Evolutionary conservation across 2,888 invertebrate genomes (phyloP).

Genomic region (Lepeophtheirus nordmannii): DNA sequence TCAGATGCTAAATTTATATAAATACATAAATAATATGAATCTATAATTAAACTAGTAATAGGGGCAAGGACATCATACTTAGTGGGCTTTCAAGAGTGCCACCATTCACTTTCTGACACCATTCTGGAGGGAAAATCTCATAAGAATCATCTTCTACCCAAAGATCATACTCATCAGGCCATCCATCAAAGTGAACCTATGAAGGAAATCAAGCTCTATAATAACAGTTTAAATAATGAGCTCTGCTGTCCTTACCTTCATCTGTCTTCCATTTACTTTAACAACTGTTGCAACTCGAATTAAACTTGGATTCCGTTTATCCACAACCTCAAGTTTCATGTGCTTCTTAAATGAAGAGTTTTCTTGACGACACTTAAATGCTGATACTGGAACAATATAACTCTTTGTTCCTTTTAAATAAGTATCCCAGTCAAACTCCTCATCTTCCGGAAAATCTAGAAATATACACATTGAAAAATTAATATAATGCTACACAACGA

Average conservation of each 20-base stretch:
- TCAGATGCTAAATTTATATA: conserved; percentile 42
- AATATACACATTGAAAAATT: background rate
- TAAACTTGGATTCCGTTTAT: conserved; percentile 54
- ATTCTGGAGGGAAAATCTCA: conserved; percentile 78
- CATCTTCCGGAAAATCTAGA: conserved; percentile 17
- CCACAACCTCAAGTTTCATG: conserved; percentile 76
- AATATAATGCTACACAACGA: background rate
- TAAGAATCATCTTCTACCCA: conserved; percentile 81
- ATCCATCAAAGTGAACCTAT: conserved; percentile 68
- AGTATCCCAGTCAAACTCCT: conserved; percentile 62
- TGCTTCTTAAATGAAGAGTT: conserved; percentile 63
- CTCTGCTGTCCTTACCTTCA: background rate
- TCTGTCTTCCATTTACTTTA: conserved; percentile 31
- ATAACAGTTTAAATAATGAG: background rate
- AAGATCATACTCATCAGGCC: conserved; percentile 64
- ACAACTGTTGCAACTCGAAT: conserved; percentile 70
- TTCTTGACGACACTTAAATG: conserved; percentile 41
- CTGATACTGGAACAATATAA: conserved; percentile 56
- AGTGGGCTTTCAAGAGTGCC: background rate
- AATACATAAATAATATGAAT: conserved; percentile 27
- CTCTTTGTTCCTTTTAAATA: conserved; percentile 62
- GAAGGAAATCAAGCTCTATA: background rate
- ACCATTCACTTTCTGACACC: conserved; percentile 44
- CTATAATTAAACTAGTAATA: background rate
- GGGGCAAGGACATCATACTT: background rate